phyloP scores from a whole-genome alignment of 2,113 vertebrate genomes.

The Lasiurus borealis region DNA sequence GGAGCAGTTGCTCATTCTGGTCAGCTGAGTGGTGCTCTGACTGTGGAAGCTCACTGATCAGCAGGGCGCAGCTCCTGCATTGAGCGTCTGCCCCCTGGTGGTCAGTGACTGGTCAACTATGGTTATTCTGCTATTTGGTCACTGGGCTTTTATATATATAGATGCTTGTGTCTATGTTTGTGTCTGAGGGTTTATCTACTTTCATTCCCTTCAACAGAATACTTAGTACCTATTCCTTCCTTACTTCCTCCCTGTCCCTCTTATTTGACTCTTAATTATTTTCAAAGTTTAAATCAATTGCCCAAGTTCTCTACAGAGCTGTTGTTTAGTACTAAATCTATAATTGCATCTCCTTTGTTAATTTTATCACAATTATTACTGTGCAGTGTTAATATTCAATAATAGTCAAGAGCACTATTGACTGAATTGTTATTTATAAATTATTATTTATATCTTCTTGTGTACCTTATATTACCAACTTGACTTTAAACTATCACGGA shows the following conservation, averaged over 20 bases:
- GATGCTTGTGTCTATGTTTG: not conserved
- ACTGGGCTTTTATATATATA: no score
- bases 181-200: not conserved
- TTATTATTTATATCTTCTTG: not conserved
- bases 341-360: not conserved
- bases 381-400: not conserved
- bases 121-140: no score
- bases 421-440: not conserved
- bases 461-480: not conserved
- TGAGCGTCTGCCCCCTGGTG: no score
- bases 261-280: not conserved
- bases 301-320: rapidly evolving
- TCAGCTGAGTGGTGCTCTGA: no score
- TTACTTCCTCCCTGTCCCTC: not conserved
- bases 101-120: no score
- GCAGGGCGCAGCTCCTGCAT: no score
- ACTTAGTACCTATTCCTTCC: not conserved
- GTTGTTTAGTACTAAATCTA: not conserved
- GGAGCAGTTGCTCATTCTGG: no score
- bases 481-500: not conserved
- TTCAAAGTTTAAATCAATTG: not conserved
- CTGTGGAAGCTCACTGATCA: no score
- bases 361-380: not conserved
- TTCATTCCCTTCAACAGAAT: not conserved
- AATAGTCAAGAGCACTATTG: not conserved